Base-by-base conservation (phyloP, 2,888 invertebrate species). In the Aricia artaxerxes region DNA sequence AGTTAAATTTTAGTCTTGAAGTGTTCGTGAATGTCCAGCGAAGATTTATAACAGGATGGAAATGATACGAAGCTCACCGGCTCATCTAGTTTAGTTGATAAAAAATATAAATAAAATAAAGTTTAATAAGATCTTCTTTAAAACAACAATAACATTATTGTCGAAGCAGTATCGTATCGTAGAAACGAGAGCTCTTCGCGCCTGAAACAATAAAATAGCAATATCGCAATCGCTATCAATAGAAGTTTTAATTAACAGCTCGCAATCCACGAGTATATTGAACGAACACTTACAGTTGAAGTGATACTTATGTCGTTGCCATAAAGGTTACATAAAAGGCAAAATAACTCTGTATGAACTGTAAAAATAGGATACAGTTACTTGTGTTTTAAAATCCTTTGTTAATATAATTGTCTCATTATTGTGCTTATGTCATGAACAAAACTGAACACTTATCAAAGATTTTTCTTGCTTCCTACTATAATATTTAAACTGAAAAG, bases 191-290 rank as follows among this genome's bases (percentile, higher is more conserved):
- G 38, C 6, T 1, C 13, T n/a, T 73, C 49, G 31, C 49, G 53
- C 53, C 75, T 75, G 75, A 24, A 49, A 49, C 40, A 31, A 49
- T 49, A 24, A 75, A 75, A 75, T 75, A 75, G 75, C 24, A 75
- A 75, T 44, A 13, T 2, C 75, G 11, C 44, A 53, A 75, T 49
- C 9, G 75, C 31, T 44, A 61, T 49, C 73, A 49, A 75, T 31
- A 24, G 31, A 24, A 31, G 31, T 75, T 75, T 75, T 49, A 75
- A 75, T 73, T 75, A 75, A 49, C 53, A 75, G 49, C 44, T 40
- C n/a, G 6, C 60, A 6, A n/a, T 7, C 49, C 1, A 49, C 11
- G 49, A 31, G 75, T 49, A 53, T 11, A 75, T 31, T 49, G 49
- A 75, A 75, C 44, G 13, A 11, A 38, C 16, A 3, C 49, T 53